Percentiles rank a stretch among this genome's conserved stretches.
phyloP scores from a whole-genome alignment of 1,140 invertebrate genomes.

The Oreohelix idahoensis region DNA sequence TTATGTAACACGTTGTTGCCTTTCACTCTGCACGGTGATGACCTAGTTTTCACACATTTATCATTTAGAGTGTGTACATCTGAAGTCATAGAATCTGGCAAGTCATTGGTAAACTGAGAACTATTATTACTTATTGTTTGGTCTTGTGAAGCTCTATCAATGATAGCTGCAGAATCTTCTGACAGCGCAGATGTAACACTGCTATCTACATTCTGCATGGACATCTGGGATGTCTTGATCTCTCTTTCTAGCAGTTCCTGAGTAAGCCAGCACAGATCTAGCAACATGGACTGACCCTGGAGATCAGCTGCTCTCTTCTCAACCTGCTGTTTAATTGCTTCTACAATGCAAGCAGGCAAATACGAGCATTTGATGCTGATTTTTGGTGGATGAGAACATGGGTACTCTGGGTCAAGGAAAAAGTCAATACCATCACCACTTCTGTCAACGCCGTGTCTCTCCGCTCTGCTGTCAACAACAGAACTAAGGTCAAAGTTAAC shows the following conservation, averaged over 20 bases:
- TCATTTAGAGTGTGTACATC: neutral
- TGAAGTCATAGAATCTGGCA: neutral
- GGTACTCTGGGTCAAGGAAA: neutral
- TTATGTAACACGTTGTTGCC: neutral
- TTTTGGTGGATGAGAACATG: neutral
- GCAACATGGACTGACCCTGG: slow-evolving; percentile 7
- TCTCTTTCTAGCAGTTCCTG: neutral
- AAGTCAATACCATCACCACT: neutral
- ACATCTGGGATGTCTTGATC: neutral
- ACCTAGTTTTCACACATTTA: neutral
- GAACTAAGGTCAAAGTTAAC: neutral
- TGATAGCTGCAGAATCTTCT: neutral
- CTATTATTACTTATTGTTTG: neutral
- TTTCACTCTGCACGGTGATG: neutral
- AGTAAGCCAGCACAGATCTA: slow-evolving; percentile 14
- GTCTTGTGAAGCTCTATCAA: neutral
- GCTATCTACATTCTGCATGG: neutral
- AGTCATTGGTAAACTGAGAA: too few relatives aligned
- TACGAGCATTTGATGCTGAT: neutral
- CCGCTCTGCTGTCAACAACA: too few relatives aligned
- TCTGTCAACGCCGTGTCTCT: neutral
- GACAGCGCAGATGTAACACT: neutral
- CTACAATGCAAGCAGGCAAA: neutral
- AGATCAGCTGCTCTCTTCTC: neutral
- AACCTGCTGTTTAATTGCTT: neutral